Conservation (phyloP, 2,888 invertebrate genomes). For the Machimus atricapillus region DNA sequence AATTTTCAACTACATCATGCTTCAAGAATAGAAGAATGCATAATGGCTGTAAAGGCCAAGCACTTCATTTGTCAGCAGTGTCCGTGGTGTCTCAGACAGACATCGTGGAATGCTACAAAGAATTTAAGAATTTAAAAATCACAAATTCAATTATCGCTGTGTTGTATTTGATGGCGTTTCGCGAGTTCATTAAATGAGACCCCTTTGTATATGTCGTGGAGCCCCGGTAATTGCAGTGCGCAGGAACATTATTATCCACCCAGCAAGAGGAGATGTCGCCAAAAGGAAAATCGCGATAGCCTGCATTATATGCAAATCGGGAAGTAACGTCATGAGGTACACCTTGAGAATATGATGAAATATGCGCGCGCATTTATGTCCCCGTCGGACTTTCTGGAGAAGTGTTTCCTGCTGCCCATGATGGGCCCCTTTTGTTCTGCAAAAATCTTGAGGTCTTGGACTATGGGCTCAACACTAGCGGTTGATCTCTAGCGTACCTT, state of each 20-base stretch:
- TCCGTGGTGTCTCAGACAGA: neutral
- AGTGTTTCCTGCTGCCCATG: neutral
- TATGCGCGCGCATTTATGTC: conserved; percentile 11
- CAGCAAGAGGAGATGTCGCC: neutral
- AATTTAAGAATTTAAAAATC: neutral
- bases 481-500: neutral
- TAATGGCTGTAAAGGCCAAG: neutral
- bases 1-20: neutral
- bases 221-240: neutral
- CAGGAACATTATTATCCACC: neutral
- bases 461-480: neutral
- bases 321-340: neutral
- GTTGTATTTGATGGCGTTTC: neutral
- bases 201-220: neutral
- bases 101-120: neutral
- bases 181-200: neutral
- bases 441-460: neutral
- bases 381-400: neutral
- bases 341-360: conserved; percentile 9
- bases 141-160: neutral
- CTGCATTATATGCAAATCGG: conserved; percentile 25
- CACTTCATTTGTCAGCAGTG: neutral
- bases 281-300: neutral
- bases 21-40: neutral
- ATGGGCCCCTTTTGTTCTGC: conserved; percentile 10